phyloP scores from a whole-genome alignment of 2,113 vertebrate genomes.

The Ceratotherium simum region DNA sequence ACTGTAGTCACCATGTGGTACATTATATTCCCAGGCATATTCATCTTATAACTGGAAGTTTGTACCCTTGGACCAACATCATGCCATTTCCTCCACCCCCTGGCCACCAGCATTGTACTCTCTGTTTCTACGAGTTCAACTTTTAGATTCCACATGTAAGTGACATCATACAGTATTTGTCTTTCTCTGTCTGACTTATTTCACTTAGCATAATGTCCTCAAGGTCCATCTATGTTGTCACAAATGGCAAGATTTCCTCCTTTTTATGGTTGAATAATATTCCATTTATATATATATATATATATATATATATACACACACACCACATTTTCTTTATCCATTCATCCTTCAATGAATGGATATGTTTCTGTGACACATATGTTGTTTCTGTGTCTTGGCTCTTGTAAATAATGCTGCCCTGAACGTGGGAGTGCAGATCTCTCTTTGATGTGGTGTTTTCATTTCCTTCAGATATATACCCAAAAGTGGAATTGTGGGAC shows the following conservation, averaged over 20 bases:
- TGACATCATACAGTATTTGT: neutral
- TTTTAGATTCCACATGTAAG: neutral
- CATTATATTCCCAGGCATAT: neutral
- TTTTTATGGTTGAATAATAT: neutral
- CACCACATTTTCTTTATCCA: neutral
- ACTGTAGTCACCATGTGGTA: neutral
- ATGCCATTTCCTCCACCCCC: neutral
- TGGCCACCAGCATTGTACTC: neutral
- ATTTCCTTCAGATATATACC: neutral
- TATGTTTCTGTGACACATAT: too few relatives aligned
- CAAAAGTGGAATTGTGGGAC: neutral
- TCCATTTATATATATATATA: neutral
- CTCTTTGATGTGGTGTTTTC: neutral
- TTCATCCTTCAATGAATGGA: neutral
- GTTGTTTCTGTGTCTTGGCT: neutral
- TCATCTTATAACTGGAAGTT: neutral
- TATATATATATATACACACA: neutral
- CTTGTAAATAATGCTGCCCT: neutral
- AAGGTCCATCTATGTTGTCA: neutral
- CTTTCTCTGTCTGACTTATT: neutral
- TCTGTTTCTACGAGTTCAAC: neutral
- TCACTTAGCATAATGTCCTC: neutral
- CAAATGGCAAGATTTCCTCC: neutral
- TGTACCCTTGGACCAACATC: neutral
- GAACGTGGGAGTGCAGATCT: neutral